Conservation (phyloP, 2,113 vertebrate genomes). For the Dascyllus trimaculatus region DNA sequence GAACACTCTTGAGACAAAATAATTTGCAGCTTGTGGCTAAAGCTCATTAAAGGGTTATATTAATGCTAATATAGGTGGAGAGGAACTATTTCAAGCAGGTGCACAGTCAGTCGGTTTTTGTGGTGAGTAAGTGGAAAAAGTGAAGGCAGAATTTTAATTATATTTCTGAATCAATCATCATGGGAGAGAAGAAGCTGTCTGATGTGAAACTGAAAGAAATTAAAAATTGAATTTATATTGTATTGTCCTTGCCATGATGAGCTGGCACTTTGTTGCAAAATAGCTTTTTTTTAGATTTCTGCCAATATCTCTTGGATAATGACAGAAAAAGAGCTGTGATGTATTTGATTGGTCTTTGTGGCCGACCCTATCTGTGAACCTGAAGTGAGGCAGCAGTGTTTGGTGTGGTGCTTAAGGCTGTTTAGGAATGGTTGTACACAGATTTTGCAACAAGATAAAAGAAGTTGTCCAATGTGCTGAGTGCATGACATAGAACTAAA, state of each 20-base stretch:
- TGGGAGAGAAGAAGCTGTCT: conserved; percentile 18
- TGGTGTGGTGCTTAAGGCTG: neutral
- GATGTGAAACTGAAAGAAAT: conserved; percentile 33
- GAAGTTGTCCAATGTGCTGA: neutral
- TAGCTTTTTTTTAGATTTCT: conserved; percentile 5
- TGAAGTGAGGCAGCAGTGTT: neutral
- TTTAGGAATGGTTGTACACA: neutral
- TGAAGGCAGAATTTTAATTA: conserved; percentile 24
- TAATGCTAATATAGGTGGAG: conserved; percentile 37
- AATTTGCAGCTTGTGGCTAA: conserved; percentile 17
- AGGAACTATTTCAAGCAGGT: conserved; percentile 28
- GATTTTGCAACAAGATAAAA: conserved; percentile 6
- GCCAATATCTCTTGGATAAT: conserved; percentile 1
- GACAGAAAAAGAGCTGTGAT: neutral
- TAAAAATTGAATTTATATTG: conserved; percentile 15
- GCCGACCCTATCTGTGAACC: conserved; percentile 17
- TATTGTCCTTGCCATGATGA: conserved; percentile 18
- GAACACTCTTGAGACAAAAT: conserved; percentile 32
- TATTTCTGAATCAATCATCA: conserved; percentile 44
- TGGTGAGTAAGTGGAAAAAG: conserved; percentile 26
- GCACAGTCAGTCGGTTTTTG: conserved; percentile 25
- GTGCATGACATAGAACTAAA: conserved; percentile 8
- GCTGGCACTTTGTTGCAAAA: conserved; percentile 26
- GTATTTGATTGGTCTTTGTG: neutral
- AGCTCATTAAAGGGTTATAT: conserved; percentile 49